A percentile compares a stretch with the other conserved stretches of the same genome.
Evolutionary conservation across 2,113 vertebrate species (phyloP).

Genomic region (Callopanchax toddi): DNA sequence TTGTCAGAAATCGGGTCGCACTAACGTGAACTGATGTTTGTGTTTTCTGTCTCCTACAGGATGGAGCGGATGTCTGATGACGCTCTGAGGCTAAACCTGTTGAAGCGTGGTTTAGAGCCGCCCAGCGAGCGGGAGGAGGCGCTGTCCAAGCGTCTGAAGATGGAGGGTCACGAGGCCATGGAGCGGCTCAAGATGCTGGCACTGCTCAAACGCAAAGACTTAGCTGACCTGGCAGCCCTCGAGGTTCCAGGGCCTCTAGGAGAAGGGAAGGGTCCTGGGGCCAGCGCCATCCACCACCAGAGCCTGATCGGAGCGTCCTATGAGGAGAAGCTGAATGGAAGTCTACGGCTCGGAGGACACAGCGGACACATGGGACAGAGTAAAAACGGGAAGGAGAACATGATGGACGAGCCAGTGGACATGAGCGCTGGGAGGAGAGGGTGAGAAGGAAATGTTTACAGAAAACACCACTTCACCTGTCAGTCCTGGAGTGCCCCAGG

Average conservation of each 20-base stretch:
- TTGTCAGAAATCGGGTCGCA: no score
- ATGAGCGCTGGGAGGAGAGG: conserved; percentile 91
- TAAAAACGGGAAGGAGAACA: conserved; percentile 94
- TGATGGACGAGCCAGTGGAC: conserved; percentile 94
- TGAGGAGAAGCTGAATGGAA: conserved; percentile 82
- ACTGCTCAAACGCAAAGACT: conserved; percentile 93
- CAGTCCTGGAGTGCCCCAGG: no score
- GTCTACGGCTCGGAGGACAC: conserved; percentile 79
- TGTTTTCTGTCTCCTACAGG: conserved; percentile 64
- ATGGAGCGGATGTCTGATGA: conserved; percentile 99
- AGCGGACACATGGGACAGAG: conserved; percentile 84
- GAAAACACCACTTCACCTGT: no score
- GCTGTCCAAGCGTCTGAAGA: conserved; percentile 92
- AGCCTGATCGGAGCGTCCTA: conserved; percentile 73
- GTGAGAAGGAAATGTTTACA: conserved; percentile 70
- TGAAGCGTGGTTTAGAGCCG: conserved; percentile 91
- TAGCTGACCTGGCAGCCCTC: conserved; percentile 89
- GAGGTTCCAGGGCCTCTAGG: conserved; percentile 79
- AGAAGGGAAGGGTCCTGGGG: conserved; percentile 77
- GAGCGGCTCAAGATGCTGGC: conserved; percentile 98
- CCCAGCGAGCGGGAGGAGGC: conserved; percentile 92
- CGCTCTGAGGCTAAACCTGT: conserved; percentile 90
- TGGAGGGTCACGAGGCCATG: conserved; percentile 99
- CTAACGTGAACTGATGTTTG: no score
- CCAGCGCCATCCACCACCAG: conserved; percentile 71